phyloP scores from a whole-genome alignment of 2,113 vertebrate genomes.

The Otocyon megalotis region DNA sequence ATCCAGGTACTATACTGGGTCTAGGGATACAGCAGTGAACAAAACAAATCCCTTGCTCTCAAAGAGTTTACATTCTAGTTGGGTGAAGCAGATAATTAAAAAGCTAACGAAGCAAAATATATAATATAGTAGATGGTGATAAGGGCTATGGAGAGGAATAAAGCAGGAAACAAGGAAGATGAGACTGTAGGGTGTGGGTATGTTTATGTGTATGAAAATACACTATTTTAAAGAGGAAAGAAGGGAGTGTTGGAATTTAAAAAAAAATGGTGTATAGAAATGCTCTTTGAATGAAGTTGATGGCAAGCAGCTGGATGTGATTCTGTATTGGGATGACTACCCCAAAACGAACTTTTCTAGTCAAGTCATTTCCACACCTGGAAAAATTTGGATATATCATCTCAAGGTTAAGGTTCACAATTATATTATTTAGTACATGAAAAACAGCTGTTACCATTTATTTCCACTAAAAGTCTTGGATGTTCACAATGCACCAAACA shows the following conservation, averaged over 20 bases:
- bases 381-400: not conserved
- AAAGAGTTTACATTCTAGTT: not conserved
- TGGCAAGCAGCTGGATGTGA: not conserved
- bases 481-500: conserved; percentile 18
- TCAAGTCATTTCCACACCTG: conserved; percentile 42
- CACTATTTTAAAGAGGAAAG: not conserved
- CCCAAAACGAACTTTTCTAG: not conserved
- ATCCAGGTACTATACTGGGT: not conserved
- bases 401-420: conserved; percentile 53
- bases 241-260: not conserved
- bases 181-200: not conserved
- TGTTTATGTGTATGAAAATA: not conserved
- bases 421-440: not conserved
- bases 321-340: not conserved
- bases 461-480: conserved; percentile 35
- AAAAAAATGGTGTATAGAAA: not conserved
- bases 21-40: not conserved
- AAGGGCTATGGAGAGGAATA: not conserved
- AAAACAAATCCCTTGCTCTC: not conserved
- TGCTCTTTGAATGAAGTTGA: not conserved
- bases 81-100: not conserved
- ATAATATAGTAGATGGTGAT: not conserved
- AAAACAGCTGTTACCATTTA: conserved; percentile 66
- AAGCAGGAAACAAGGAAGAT: not conserved
- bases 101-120: not conserved